Conservation (phyloP, 2,888 invertebrate species). For the Cetonia aurata region DNA sequence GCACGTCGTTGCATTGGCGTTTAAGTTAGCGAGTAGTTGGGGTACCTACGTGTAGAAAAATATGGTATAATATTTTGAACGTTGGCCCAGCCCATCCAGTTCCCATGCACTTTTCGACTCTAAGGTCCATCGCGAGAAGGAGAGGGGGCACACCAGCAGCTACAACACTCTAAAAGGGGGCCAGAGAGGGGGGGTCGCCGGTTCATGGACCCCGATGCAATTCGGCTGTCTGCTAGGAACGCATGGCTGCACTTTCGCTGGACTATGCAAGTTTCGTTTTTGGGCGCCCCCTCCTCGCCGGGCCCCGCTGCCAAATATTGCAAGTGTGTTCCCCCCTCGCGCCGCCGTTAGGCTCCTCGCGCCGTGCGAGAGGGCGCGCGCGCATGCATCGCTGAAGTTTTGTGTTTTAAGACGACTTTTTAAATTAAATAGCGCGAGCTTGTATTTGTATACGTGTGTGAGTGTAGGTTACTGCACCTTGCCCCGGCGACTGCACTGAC, state of each 20-base stretch:
- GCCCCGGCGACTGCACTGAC: conserved; percentile 31
- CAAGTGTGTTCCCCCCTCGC: conserved; percentile 49
- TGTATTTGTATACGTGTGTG: no score
- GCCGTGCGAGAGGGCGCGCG: no score
- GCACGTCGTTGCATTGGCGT: conserved; percentile 2
- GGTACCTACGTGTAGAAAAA: conserved; percentile 46
- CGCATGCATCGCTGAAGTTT: conserved; percentile 30
- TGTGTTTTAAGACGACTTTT: conserved; percentile 36
- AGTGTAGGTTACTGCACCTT: conserved; percentile 36
- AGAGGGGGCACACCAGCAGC: conserved; percentile 1
- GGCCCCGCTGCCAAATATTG: conserved; percentile 55
- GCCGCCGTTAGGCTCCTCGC: conserved; percentile 26
- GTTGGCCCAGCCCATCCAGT: conserved; percentile 55
- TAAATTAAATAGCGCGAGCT: conserved; percentile 22
- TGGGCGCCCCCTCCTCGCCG: conserved; percentile 48
- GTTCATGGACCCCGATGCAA: conserved; percentile 65
- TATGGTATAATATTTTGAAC: conserved; percentile 47
- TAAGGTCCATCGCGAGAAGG: conserved; percentile 46
- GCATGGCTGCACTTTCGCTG: conserved; percentile 67
- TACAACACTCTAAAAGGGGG: conserved; percentile 46
- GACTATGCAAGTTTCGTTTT: conserved; percentile 61
- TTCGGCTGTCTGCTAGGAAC: conserved; percentile 68
- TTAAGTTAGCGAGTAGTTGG: background rate
- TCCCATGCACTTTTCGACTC: conserved; percentile 55
- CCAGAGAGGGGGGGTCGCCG: conserved; percentile 50